These are phyloP conservation scores for Pseudococcus viburni DNA, from an alignment of 2,888 invertebrate genomes.

Conservation along the genomic window DNA sequence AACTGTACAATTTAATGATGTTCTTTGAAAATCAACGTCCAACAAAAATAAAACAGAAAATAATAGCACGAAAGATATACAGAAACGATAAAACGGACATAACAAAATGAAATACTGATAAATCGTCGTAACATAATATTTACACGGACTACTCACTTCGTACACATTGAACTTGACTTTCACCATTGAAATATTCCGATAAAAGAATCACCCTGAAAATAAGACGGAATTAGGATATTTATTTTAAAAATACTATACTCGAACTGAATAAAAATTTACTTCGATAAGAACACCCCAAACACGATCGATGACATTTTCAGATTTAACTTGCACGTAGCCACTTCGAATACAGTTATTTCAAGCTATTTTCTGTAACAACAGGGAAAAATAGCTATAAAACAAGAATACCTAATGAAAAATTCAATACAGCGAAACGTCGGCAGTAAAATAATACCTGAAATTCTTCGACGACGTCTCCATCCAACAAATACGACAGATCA, in stretches of 20 bases:
- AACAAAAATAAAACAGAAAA: too few relatives aligned
- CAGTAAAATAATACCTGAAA: constrained; percentile 2
- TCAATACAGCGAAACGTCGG: neutral
- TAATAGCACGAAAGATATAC: too few relatives aligned
- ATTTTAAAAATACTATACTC: neutral
- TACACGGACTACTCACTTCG: too few relatives aligned
- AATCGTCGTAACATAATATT: neutral
- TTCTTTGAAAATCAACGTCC: too few relatives aligned
- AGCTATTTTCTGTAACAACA: neutral
- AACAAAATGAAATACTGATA: too few relatives aligned
- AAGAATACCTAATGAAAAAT: neutral
- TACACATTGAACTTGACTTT: neutral
- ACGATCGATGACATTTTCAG: neutral
- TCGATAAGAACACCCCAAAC: neutral
- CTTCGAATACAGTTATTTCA: neutral
- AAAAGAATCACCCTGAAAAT: neutral
- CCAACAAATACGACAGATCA: neutral
- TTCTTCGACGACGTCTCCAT: neutral
- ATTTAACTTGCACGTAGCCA: neutral
- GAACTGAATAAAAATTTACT: neutral
- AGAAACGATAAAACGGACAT: too few relatives aligned
- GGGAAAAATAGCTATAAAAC: neutral
- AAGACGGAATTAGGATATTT: neutral
- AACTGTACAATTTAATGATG: too few relatives aligned
- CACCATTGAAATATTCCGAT: neutral